Evolutionary conservation across 2,888 invertebrate genomes (phyloP), one percentile per base, ranked within the genome.

Genomic region (Sminthurinus aureus): DNA sequence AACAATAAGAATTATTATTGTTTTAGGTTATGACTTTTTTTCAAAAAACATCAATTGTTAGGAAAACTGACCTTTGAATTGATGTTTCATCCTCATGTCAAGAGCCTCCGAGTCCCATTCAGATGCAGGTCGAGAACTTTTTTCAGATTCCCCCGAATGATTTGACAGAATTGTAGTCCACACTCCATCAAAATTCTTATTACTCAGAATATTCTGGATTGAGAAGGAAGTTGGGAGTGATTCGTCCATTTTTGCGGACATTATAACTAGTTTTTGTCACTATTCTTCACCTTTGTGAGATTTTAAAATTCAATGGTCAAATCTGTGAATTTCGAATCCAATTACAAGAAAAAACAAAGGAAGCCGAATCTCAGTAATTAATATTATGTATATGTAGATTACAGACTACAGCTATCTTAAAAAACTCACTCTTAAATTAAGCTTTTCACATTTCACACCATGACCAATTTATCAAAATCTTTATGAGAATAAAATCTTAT

Each of bases 171-270:
- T 84, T 18, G 87, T 86, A 52, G 86, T 87, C 87, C 87, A 87
- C 52, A 87, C 87, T 1, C 87, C 86, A 74, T 87, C 88, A 80
- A 85, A 85, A 79, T 84, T 85, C 76, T 89, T 88, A 38, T 38
- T 38, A 76, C 86, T 88, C 67, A 89, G 86, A 85, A 89, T 89
- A 85, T 89, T 89, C 78, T 89, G 88, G 79, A 89, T 89, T 51
- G 89, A 89, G 84, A 89, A 89, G 26, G 89, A 88, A 4, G 89
- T 88, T 0, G 86, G 84, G 0, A 87, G 82, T 79, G 80, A 83
- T 67, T 87, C 86, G 11, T 88, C 88, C 12, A 85, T 58, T 77
- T 86, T 86, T 0, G 87, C 83, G n/a, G 87, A 82, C 83, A 86
- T 86, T 22, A 84, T 85, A 50, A 80, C 84, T 13, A n/a, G 11